Conservation (phyloP, 2,113 vertebrate species). For the Cebus imitator region DNA sequence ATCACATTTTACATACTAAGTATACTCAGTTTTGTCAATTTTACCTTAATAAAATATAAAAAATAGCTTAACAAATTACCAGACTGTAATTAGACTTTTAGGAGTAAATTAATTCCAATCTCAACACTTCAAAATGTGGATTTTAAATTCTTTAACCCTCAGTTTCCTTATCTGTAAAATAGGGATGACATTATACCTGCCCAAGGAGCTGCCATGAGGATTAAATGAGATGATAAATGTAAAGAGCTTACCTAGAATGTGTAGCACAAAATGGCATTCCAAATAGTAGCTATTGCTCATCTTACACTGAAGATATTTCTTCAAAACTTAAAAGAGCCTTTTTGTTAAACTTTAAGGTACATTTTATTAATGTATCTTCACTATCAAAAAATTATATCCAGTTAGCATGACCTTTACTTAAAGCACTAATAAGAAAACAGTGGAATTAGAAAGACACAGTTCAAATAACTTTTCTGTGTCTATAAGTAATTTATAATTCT, state of each 20-base stretch:
- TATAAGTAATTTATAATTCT: not conserved
- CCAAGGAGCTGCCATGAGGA: not conserved
- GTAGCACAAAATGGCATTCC: not conserved
- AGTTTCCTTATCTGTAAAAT: not conserved
- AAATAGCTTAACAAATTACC: not conserved
- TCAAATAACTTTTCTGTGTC: not conserved
- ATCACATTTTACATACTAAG: not conserved
- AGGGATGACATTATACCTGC: not conserved
- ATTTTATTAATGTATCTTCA: not conserved
- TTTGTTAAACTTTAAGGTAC: not conserved
- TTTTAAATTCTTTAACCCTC: not conserved
- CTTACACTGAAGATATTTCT: not conserved
- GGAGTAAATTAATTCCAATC: not conserved
- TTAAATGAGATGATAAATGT: not conserved
- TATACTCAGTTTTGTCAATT: not conserved
- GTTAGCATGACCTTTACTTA: not conserved
- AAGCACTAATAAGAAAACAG: not conserved
- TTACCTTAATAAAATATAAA: not conserved
- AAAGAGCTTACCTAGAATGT: not conserved
- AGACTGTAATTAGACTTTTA: not conserved
- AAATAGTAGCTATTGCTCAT: not conserved
- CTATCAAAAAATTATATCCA: not conserved
- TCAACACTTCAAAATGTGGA: not conserved
- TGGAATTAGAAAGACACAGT: not conserved
- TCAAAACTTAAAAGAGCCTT: not conserved